Conservation (phyloP, 2,797 vertebrate species). For the Parambassis ranga region DNA sequence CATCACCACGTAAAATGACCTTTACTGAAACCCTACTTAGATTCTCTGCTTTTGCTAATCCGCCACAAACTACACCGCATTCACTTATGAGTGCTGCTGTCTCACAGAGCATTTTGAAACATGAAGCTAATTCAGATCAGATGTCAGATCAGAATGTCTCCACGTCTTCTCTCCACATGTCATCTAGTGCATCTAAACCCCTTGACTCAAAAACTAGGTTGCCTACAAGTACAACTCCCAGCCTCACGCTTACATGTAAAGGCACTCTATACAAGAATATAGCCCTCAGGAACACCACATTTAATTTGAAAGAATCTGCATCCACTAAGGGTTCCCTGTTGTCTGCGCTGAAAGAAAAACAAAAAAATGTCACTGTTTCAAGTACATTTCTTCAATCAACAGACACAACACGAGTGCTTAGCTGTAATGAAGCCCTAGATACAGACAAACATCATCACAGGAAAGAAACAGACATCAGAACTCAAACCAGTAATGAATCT, state of each 20-base stretch:
- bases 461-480: conserved; percentile 1
- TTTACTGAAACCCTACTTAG: conserved; percentile 6
- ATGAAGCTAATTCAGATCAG: conserved; percentile 17
- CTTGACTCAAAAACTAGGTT: not conserved
- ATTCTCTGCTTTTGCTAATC: not conserved
- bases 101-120: conserved; percentile 8
- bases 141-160: not conserved
- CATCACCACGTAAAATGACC: conserved; percentile 10
- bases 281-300: conserved; percentile 38
- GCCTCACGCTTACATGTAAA: not conserved
- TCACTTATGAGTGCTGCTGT: not conserved
- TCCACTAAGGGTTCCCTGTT: not conserved
- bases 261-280: conserved; percentile 5
- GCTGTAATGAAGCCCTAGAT: not conserved
- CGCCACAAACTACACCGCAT: not conserved
- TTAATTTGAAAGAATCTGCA: conserved; percentile 9
- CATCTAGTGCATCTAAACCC: not conserved
- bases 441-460: not conserved
- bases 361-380: conserved; percentile 19
- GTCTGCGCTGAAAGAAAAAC: conserved; percentile 23
- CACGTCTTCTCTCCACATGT: conserved; percentile 8
- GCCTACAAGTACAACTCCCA: conserved; percentile 9
- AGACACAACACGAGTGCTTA: conserved; percentile 1
- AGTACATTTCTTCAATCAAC: conserved; percentile 29
- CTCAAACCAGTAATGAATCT: conserved; percentile 12